Evolutionary conservation across 2,797 vertebrate genomes (phyloP).

Genomic region (Notoglanidium macrostoma): DNA sequence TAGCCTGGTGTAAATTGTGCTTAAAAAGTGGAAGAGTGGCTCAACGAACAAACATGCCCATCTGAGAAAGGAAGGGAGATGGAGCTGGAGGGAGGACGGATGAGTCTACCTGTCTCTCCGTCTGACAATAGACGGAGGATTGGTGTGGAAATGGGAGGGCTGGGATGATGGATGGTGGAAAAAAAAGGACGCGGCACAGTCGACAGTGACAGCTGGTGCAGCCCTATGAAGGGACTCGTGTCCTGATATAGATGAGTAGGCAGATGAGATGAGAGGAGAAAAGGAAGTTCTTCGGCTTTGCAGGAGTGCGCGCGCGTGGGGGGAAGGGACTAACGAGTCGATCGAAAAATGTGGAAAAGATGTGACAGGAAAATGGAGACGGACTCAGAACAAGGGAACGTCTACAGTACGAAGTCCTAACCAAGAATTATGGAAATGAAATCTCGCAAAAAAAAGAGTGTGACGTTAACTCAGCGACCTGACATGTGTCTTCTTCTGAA

Average conservation of each 20-base stretch:
- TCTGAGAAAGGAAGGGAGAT: slow-evolving; percentile 32
- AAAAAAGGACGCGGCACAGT: slow-evolving; percentile 34
- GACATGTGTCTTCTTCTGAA: neutral
- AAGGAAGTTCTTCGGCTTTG: slow-evolving; percentile 27
- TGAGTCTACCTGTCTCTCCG: slow-evolving; percentile 37
- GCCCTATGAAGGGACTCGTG: slow-evolving; percentile 33
- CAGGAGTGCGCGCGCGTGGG: neutral
- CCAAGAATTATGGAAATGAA: neutral
- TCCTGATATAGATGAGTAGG: slow-evolving; percentile 49
- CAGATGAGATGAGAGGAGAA: slow-evolving; percentile 48
- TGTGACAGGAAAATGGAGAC: neutral
- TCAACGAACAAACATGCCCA: slow-evolving; percentile 47
- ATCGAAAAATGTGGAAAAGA: slow-evolving; percentile 1
- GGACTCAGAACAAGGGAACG: neutral
- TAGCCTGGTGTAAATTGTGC: slow-evolving; percentile 49
- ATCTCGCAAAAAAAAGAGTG: neutral
- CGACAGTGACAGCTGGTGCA: slow-evolving; percentile 27
- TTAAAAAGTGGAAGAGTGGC: slow-evolving; percentile 54
- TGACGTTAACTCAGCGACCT: neutral
- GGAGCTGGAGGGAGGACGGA: slow-evolving; percentile 31
- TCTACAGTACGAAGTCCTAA: neutral
- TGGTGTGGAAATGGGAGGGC: slow-evolving; percentile 48
- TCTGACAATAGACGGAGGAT: slow-evolving; percentile 50
- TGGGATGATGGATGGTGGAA: slow-evolving; percentile 49
- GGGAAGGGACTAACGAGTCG: neutral